phyloP scores from a whole-genome alignment of 2,797 vertebrate genomes.

The Typhlichthys subterraneus region DNA sequence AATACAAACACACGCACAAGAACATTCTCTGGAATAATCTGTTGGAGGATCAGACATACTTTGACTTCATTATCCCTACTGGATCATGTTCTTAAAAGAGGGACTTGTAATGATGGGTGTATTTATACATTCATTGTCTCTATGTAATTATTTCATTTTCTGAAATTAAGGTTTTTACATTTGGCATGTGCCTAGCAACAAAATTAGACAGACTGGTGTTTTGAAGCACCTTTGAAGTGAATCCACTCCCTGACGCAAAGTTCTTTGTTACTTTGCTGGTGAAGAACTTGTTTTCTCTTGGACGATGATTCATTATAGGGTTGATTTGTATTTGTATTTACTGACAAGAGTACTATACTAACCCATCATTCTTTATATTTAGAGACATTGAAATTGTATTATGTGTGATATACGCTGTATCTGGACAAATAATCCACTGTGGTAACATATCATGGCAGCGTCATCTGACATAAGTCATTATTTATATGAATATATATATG shows the following conservation, averaged over 20 bases:
- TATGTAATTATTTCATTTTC: constrained; percentile 71
- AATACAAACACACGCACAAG: not conserved
- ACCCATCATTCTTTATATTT: not conserved
- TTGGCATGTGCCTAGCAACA: constrained; percentile 69
- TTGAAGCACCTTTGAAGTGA: constrained; percentile 70
- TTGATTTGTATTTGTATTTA: not conserved
- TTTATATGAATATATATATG: no score
- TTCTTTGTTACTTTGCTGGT: constrained; percentile 45
- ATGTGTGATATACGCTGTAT: no score
- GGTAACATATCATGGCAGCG: no score
- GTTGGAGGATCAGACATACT: constrained; percentile 70
- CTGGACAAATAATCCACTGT: no score
- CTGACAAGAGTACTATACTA: not conserved
- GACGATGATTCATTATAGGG: constrained; percentile 17
- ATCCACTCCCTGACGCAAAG: constrained; percentile 48
- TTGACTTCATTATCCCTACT: constrained; percentile 75
- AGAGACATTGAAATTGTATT: no score
- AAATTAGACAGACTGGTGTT: constrained; percentile 74
- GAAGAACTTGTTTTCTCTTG: constrained; percentile 27
- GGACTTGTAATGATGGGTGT: constrained; percentile 71
- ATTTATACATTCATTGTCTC: constrained; percentile 74
- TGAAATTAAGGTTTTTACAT: constrained; percentile 71
- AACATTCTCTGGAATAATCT: constrained; percentile 54
- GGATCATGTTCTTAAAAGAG: constrained; percentile 72
- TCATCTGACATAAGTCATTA: no score